A percentile compares a stretch with the other conserved stretches of the same genome.
phyloP scores from a whole-genome alignment of 2,888 invertebrate species.

The Sarcophaga caerulescens region DNA sequence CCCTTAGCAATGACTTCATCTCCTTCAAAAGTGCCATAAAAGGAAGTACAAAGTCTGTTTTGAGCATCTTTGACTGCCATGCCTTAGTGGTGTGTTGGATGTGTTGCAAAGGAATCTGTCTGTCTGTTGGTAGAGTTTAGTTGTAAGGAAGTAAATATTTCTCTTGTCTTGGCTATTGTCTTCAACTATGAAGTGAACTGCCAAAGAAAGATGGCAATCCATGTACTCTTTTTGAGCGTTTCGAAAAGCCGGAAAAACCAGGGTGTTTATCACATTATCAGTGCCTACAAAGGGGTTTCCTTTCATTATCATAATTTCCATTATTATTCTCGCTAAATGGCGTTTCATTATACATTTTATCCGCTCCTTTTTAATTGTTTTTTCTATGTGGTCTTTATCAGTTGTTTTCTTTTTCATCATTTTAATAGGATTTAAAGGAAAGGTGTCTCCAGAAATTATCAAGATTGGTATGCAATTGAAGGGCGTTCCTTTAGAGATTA shows the following conservation, averaged over 20 bases:
- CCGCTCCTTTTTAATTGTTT: not conserved
- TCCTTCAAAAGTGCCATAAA: slow-evolving; percentile 27
- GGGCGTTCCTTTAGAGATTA: slow-evolving; percentile 6
- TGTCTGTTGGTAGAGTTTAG: not conserved
- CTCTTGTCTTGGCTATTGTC: slow-evolving; percentile 35
- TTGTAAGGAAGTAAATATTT: slow-evolving; percentile 55
- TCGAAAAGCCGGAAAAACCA: slow-evolving; percentile 33
- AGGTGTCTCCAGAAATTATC: not conserved
- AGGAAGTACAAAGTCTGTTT: slow-evolving; percentile 41
- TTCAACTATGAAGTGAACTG: slow-evolving; percentile 32
- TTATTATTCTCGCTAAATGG: slow-evolving; percentile 13
- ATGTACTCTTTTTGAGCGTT: not conserved
- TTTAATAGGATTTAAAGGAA: slow-evolving; percentile 13
- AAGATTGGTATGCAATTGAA: not conserved
- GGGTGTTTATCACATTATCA: slow-evolving; percentile 50
- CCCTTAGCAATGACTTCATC: slow-evolving; percentile 31
- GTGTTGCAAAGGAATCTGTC: not conserved
- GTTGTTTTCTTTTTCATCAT: slow-evolving; percentile 14
- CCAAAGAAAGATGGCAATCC: not conserved
- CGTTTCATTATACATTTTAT: not conserved
- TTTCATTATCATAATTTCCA: slow-evolving; percentile 27
- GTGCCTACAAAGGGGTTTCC: not conserved
- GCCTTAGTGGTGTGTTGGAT: slow-evolving; percentile 1
- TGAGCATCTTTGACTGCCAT: not conserved
- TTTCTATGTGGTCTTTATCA: not conserved